Evolutionary conservation across 1,140 invertebrate species (phyloP).

Genomic region (Drosophila nannoptera): DNA sequence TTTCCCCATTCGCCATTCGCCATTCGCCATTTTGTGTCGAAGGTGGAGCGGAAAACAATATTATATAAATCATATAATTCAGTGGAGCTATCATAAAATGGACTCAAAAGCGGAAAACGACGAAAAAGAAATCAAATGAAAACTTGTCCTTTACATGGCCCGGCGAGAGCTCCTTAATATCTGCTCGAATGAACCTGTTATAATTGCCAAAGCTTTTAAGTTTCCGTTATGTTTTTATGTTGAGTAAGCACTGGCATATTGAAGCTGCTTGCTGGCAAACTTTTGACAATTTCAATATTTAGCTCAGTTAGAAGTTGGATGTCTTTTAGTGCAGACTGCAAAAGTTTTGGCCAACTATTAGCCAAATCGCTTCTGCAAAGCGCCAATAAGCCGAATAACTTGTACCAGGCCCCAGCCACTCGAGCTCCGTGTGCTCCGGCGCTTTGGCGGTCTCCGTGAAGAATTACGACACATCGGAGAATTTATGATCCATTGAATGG

Average conservation of each 20-base stretch:
- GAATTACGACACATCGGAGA: constrained; percentile 66
- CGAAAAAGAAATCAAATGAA: neutral
- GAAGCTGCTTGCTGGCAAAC: constrained; percentile 15
- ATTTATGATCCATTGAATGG: constrained; percentile 73
- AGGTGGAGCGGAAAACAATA: neutral
- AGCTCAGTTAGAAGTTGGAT: constrained; percentile 25
- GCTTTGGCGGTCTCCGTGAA: constrained; percentile 30
- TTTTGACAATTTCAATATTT: constrained; percentile 42
- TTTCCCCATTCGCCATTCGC: no score
- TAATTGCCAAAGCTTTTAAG: constrained; percentile 17
- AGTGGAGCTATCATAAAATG: neutral
- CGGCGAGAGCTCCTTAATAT: neutral
- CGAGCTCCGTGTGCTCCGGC: neutral
- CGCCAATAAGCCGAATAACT: constrained; percentile 57
- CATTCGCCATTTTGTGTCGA: neutral
- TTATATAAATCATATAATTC: constrained; percentile 5
- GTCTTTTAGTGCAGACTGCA: constrained; percentile 8
- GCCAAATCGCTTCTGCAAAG: constrained; percentile 59
- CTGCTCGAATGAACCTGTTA: constrained; percentile 16
- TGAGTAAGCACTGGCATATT: constrained; percentile 15
- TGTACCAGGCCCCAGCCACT: constrained; percentile 43
- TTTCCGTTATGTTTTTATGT: constrained; percentile 27
- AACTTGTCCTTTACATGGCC: constrained; percentile 1
- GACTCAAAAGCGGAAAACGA: no score
- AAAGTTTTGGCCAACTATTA: constrained; percentile 68